Percentiles rank a stretch among this genome's conserved stretches.
These are phyloP conservation scores for Sebastes jordani DNA, from an alignment of 2,797 vertebrate species.

Conservation along the genomic window DNA sequence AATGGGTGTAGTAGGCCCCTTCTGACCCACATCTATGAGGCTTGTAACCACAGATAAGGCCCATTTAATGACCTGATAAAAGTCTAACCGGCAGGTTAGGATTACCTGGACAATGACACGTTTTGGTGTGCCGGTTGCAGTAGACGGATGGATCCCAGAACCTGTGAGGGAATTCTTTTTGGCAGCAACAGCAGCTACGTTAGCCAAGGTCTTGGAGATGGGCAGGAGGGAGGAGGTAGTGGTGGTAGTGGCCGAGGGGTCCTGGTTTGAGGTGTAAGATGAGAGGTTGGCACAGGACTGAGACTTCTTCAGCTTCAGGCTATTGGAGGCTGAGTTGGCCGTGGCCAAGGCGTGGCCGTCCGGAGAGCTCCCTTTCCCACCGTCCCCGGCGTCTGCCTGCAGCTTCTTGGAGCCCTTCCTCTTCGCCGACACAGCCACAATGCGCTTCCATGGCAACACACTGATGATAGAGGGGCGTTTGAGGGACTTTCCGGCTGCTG, in stretches of 20 bases:
- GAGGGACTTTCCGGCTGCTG: slow-evolving; percentile 79
- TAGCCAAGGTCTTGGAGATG: slow-evolving; percentile 84
- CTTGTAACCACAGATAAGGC: neutral
- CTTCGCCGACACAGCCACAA: slow-evolving; percentile 91
- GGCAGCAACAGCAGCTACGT: slow-evolving; percentile 73
- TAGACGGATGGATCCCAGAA: slow-evolving; percentile 72
- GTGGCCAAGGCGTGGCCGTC: slow-evolving; percentile 48
- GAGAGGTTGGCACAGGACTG: slow-evolving; percentile 94
- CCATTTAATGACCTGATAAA: neutral
- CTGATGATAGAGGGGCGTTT: slow-evolving; percentile 92
- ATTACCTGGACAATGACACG: slow-evolving; percentile 91
- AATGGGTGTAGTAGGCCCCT: neutral
- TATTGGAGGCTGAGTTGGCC: slow-evolving; percentile 79
- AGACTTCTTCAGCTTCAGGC: slow-evolving; percentile 93
- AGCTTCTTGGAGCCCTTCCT: slow-evolving; percentile 93
- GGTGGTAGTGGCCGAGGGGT: slow-evolving; percentile 71
- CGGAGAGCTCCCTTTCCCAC: slow-evolving; percentile 84
- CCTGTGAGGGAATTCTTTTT: slow-evolving; percentile 83
- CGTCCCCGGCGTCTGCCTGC: slow-evolving; percentile 83
- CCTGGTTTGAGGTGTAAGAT: slow-evolving; percentile 82
- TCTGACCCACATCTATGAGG: neutral
- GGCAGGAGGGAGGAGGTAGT: slow-evolving; percentile 83
- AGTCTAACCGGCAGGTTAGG: neutral
- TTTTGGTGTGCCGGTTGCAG: slow-evolving; percentile 87
- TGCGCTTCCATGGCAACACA: slow-evolving; percentile 92